These are phyloP conservation scores for Myiotriccus ornatus DNA, from an alignment of 2,797 vertebrate genomes.

Conservation along the genomic window DNA sequence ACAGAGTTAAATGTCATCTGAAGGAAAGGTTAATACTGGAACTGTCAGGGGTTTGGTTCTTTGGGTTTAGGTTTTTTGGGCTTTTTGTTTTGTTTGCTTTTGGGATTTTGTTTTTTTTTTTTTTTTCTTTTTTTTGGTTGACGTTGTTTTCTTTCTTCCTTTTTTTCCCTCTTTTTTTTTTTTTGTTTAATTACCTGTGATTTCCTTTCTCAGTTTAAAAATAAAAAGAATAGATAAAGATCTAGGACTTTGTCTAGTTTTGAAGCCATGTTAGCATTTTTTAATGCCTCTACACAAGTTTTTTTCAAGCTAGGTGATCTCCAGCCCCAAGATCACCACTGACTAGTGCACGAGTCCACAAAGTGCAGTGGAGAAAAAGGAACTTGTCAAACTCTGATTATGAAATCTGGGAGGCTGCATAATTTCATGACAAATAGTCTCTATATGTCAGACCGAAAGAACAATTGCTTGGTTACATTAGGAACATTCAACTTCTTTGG, in stretches of 20 bases:
- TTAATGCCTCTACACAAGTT: conserved; percentile 1
- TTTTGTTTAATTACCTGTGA: not conserved
- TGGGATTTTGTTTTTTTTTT: no score
- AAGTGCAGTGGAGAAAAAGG: not conserved
- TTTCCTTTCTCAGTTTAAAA: not conserved
- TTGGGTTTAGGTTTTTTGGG: no score
- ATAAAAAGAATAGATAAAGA: not conserved
- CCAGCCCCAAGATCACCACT: not conserved
- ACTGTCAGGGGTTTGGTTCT: no score
- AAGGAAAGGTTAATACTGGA: no score
- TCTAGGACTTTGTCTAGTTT: not conserved
- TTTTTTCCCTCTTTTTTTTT: not conserved
- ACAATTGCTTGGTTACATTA: not conserved
- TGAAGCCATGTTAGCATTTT: not conserved
- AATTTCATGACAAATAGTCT: not conserved
- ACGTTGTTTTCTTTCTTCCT: not conserved
- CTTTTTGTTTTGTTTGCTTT: no score
- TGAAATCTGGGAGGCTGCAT: not conserved
- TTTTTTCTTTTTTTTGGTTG: not conserved
- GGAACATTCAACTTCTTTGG: not conserved
- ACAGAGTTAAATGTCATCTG: no score
- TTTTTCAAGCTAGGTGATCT: conserved; percentile 12
- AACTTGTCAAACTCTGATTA: not conserved
- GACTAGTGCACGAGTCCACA: not conserved
- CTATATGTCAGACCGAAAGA: not conserved